Conservation (phyloP, 2,888 invertebrate species). For the Dysmachus trigonus region DNA sequence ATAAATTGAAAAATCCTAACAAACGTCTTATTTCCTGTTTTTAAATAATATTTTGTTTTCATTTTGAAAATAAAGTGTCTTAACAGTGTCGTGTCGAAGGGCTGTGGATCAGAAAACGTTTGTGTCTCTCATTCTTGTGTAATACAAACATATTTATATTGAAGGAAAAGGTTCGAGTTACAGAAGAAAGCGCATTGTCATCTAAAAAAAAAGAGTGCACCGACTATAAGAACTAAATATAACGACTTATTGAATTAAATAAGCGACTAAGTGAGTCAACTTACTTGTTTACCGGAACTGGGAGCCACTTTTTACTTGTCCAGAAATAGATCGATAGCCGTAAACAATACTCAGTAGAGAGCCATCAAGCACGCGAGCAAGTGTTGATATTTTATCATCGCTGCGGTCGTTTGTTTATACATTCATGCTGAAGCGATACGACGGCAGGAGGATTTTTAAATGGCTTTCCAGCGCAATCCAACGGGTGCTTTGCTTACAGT, state of each 20-base stretch:
- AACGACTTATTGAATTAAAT: background rate
- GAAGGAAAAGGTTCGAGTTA: background rate
- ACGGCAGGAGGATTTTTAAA: background rate
- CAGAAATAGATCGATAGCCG: conserved; percentile 1
- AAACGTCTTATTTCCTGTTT: no score
- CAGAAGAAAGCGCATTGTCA: background rate
- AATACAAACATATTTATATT: background rate
- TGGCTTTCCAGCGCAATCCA: background rate
- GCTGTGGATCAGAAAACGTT: background rate
- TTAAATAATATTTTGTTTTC: no score
- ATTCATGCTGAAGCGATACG: background rate
- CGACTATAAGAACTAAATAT: background rate
- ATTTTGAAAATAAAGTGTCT: no score
- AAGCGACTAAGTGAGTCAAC: background rate
- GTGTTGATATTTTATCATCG: conserved; percentile 3
- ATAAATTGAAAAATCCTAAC: no score
- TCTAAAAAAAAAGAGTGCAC: background rate
- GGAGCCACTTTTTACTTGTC: background rate
- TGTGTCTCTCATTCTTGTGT: background rate
- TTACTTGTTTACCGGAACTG: background rate
- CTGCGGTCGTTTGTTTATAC: background rate
- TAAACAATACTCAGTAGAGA: background rate
- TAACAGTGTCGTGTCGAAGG: background rate
- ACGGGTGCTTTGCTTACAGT: background rate
- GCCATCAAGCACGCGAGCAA: background rate